phyloP scores from a whole-genome alignment of 2,888 invertebrate species.

The Galerucella calmariensis region DNA sequence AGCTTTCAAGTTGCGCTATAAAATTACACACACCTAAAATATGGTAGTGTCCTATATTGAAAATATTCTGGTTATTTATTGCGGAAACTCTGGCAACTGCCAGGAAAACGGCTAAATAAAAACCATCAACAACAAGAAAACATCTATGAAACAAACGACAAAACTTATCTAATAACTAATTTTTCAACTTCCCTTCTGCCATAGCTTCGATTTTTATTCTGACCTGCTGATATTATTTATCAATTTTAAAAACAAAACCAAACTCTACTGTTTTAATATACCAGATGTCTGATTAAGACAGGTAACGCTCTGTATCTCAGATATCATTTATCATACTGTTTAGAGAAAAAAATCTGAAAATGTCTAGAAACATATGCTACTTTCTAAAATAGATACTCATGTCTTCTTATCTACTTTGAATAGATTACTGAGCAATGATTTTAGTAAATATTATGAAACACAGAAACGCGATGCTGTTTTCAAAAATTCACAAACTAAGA shows the following conservation, averaged over 20 bases:
- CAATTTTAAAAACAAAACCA: not conserved
- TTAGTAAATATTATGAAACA: too few species aligned
- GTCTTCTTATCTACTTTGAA: too few species aligned
- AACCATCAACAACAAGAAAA: conserved; percentile 56
- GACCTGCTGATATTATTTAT: not conserved
- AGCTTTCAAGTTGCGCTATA: not conserved
- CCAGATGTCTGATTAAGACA: not conserved
- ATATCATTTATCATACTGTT: too few species aligned
- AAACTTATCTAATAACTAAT: conserved; percentile 59
- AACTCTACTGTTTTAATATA: not conserved
- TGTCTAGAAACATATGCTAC: too few species aligned
- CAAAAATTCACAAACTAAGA: too few species aligned
- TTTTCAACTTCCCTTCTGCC: conserved; percentile 52
- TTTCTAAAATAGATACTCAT: too few species aligned
- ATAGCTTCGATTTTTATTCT: conserved; percentile 7
- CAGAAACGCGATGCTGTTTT: too few species aligned
- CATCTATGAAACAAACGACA: conserved; percentile 58
- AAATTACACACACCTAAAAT: conserved; percentile 42
- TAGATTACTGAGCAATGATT: too few species aligned
- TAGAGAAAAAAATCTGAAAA: too few species aligned
- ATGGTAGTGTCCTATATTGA: conserved; percentile 47
- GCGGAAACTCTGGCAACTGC: conserved; percentile 46
- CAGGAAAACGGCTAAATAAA: conserved; percentile 55
- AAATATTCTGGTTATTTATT: conserved; percentile 51
- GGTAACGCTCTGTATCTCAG: too few species aligned